Percentiles rank a stretch among this genome's conserved stretches.
Evolutionary conservation across 2,113 vertebrate genomes (phyloP).

Genomic region (Indri indri): DNA sequence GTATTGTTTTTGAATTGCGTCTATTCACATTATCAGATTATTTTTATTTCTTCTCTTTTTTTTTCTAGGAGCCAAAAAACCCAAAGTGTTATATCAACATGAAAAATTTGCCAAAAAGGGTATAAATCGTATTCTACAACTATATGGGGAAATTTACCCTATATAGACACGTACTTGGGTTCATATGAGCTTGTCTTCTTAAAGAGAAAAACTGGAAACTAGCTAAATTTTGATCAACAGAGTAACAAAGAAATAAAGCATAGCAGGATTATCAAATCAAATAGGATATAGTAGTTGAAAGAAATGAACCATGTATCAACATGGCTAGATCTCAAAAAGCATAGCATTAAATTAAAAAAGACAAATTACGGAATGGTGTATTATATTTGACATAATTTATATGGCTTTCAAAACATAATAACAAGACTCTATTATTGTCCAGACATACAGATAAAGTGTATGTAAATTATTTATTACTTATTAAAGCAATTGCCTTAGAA

Average conservation of each 20-base stretch:
- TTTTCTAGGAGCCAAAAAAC: background rate
- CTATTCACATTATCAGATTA: background rate
- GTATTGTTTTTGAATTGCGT: background rate
- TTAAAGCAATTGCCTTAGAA: constrained; percentile 21
- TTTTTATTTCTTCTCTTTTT: background rate
- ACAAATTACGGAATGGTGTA: background rate
- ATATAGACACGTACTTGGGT: background rate
- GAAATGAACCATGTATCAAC: background rate
- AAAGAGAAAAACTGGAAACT: constrained; percentile 8
- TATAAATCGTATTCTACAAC: background rate
- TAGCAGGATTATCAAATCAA: background rate
- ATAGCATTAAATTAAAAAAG: background rate
- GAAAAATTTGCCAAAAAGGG: background rate
- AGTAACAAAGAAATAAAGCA: background rate
- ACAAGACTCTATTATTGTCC: background rate
- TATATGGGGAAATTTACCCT: background rate
- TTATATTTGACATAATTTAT: background rate
- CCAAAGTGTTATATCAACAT: background rate
- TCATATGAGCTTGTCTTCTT: background rate
- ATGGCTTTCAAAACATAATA: background rate
- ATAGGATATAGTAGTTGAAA: background rate
- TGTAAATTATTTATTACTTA: constrained; percentile 4
- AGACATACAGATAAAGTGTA: background rate
- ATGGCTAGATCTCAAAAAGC: background rate
- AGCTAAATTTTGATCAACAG: background rate